A percentile compares a stretch with the other conserved stretches of the same genome.
Conservation (phyloP, 2,113 vertebrate species). For the Menidia beryllina region DNA sequence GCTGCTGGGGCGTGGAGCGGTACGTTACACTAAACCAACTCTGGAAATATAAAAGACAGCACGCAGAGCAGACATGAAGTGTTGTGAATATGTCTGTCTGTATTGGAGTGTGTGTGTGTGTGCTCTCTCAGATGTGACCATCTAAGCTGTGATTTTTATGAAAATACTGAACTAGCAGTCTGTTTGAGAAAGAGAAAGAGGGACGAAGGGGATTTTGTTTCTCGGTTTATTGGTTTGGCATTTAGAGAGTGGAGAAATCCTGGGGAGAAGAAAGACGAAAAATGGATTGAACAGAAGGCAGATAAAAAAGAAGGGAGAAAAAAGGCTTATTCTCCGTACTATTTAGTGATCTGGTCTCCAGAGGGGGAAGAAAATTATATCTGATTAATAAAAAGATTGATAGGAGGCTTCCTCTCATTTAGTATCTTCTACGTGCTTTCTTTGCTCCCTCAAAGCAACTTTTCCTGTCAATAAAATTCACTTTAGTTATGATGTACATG, state of each 20-base stretch:
- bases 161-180: constrained; percentile 71
- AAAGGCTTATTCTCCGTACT: constrained; percentile 55
- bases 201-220: constrained; percentile 64
- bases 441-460: constrained; percentile 34
- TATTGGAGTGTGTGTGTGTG: constrained; percentile 17
- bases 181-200: constrained; percentile 56
- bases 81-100: constrained; percentile 29
- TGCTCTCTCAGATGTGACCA: constrained; percentile 57
- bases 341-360: constrained; percentile 60
- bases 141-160: constrained; percentile 74
- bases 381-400: constrained; percentile 78
- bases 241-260: constrained; percentile 74
- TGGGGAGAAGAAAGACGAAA: constrained; percentile 47
- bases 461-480: constrained; percentile 53
- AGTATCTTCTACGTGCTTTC: not conserved
- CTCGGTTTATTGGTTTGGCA: constrained; percentile 78
- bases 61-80: not conserved
- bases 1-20: constrained; percentile 56
- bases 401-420: constrained; percentile 39
- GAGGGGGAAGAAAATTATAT: constrained; percentile 76
- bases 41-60: constrained; percentile 58
- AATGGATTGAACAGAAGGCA: constrained; percentile 71
- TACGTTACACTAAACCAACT: constrained; percentile 65
- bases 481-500: constrained; percentile 59
- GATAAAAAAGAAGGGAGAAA: constrained; percentile 50